A percentile compares a stretch with the other conserved stretches of the same genome.
These are phyloP conservation scores for Elysia crispata DNA, from an alignment of 2,888 invertebrate species.

Conservation along the genomic window DNA sequence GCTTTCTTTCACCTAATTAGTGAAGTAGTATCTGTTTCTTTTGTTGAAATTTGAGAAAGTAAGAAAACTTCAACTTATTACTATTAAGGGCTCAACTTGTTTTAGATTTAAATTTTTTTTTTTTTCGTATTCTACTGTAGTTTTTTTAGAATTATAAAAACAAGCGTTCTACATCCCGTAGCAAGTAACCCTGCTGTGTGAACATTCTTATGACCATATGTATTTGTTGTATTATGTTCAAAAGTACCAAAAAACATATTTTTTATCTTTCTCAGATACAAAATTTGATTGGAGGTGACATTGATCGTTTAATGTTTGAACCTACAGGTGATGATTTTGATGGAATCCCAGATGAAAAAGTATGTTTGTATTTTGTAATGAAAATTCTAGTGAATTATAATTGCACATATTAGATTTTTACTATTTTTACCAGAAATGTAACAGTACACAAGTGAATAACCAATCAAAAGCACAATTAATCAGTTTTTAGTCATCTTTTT, in stretches of 20 bases:
- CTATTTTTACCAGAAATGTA: too few species aligned
- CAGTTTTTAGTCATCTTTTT: too few species aligned
- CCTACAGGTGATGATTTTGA: slow-evolving; percentile 64
- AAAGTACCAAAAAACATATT: too few species aligned
- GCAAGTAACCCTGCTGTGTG: too few species aligned
- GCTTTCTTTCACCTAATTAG: not conserved
- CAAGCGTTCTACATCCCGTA: not conserved
- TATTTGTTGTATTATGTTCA: too few species aligned
- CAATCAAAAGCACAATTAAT: too few species aligned
- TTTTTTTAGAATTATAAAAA: not conserved
- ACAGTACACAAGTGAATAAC: too few species aligned
- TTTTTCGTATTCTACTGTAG: not conserved
- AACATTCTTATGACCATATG: slow-evolving; percentile 12
- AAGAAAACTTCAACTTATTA: not conserved
- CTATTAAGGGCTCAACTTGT: not conserved
- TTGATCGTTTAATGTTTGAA: slow-evolving; percentile 58
- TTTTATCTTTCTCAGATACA: too few species aligned
- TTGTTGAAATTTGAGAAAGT: not conserved
- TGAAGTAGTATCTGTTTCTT: not conserved
- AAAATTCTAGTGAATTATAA: too few species aligned
- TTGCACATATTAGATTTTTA: too few species aligned
- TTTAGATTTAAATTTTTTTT: not conserved
- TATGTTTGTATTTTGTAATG: slow-evolving; percentile 34
- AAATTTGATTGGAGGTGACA: slow-evolving; percentile 39
- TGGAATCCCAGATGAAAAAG: slow-evolving; percentile 60